Evolutionary conservation across 2,888 invertebrate species (phyloP).

Genomic region (Halictus quadricinctus): DNA sequence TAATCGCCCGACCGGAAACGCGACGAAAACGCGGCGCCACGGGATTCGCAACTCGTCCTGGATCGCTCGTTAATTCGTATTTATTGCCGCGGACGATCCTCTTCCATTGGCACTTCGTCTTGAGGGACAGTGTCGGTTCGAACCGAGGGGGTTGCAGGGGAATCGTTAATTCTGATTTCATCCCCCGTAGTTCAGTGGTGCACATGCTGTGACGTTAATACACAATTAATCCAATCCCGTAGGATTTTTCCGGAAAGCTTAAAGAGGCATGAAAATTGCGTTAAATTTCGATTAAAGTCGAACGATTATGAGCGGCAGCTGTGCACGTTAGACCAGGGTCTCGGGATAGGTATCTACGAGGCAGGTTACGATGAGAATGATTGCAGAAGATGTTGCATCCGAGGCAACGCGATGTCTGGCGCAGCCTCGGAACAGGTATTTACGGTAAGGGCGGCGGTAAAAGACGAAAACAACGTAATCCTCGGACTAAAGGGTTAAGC

Average conservation of each 20-base stretch:
- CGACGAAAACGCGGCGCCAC: constrained; percentile 55
- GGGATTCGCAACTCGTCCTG: constrained; percentile 32
- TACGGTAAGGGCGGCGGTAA: neutral
- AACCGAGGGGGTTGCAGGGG: neutral
- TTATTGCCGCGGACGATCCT: neutral
- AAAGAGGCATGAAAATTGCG: neutral
- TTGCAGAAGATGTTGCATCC: neutral
- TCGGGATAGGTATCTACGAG: neutral
- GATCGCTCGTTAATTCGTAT: constrained; percentile 10
- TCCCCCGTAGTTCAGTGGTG: neutral
- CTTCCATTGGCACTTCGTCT: neutral
- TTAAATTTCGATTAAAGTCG: neutral
- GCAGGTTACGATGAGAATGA: neutral
- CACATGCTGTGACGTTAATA: neutral
- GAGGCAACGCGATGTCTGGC: neutral
- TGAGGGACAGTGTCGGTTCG: neutral
- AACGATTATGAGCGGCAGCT: neutral
- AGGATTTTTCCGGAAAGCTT: neutral
- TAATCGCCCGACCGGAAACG: constrained; percentile 67
- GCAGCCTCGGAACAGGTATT: neutral
- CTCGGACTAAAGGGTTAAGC: constrained; percentile 21
- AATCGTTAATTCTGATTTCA: neutral
- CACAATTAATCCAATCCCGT: neutral
- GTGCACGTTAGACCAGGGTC: neutral
- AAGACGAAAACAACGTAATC: neutral